phyloP scores from a whole-genome alignment of 2,888 invertebrate species.

The Lasioglossum villosulum region DNA sequence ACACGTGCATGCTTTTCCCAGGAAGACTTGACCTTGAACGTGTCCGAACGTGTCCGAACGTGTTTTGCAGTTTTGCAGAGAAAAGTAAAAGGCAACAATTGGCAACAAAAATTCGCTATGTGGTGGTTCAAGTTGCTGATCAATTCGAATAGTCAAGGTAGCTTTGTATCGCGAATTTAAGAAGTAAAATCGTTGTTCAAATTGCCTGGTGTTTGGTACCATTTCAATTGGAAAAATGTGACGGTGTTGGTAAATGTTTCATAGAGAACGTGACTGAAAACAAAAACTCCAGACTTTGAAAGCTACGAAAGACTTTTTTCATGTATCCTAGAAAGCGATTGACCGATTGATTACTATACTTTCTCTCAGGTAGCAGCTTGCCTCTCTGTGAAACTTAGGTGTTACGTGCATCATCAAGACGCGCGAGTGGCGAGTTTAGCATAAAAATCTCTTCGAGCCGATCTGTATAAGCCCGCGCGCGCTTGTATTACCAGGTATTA shows the following conservation, averaged over 20 bases:
- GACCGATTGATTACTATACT: conserved; percentile 57
- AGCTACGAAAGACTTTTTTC: conserved; percentile 1
- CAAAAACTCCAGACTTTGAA: background rate
- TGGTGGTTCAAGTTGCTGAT: no score
- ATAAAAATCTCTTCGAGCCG: conserved; percentile 65
- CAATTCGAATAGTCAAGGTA: background rate
- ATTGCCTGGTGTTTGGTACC: background rate
- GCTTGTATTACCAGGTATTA: conserved; percentile 67
- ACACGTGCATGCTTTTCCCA: no score
- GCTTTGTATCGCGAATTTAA: background rate
- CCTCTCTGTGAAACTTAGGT: conserved; percentile 51
- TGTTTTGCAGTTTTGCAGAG: no score
- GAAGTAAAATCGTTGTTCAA: background rate
- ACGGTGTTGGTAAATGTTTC: background rate
- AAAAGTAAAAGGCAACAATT: no score
- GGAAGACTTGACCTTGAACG: no score
- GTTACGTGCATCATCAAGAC: conserved; percentile 55
- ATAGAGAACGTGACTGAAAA: background rate
- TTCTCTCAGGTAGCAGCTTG: conserved; percentile 42
- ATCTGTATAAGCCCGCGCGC: conserved; percentile 56
- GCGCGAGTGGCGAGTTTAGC: conserved; percentile 53
- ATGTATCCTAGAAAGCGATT: conserved; percentile 38
- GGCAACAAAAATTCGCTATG: no score
- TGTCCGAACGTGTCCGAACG: no score
- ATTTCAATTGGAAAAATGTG: background rate